Percentiles rank a stretch among this genome's conserved stretches.
These are phyloP conservation scores for Tragelaphus imberbis DNA, from an alignment of 2,113 vertebrate species.

Conservation along the genomic window DNA sequence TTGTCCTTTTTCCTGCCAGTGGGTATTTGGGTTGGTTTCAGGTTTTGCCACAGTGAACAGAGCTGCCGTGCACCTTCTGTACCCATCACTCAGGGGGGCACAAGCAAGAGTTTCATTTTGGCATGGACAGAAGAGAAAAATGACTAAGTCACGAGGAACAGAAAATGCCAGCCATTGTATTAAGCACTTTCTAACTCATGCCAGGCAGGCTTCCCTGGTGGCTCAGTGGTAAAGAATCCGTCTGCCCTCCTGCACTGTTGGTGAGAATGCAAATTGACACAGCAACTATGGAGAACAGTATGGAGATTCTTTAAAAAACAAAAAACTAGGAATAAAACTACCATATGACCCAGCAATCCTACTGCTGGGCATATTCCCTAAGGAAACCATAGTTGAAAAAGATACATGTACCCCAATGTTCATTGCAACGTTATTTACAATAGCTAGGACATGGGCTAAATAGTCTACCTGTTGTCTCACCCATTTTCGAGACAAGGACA, in stretches of 20 bases:
- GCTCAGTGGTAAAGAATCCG: not conserved
- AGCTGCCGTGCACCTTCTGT: accelerated
- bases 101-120: not conserved
- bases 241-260: not conserved
- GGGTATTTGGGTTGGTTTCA: not conserved
- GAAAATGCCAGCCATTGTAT: not conserved
- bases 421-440: not conserved
- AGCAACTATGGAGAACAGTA: not conserved
- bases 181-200: no score
- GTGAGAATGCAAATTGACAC: not conserved
- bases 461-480: not conserved
- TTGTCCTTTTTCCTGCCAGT: not conserved
- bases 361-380: not conserved
- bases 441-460: not conserved
- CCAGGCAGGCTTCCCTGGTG: not conserved
- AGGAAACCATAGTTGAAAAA: not conserved
- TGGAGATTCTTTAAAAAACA: not conserved
- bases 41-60: not conserved
- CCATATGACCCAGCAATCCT: not conserved
- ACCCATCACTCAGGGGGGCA: accelerated
- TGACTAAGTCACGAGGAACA: not conserved
- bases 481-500: not conserved
- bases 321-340: not conserved
- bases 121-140: accelerated
- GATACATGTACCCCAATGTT: not conserved